A percentile compares a stretch with the other conserved stretches of the same genome.
These are phyloP conservation scores for Micromussa lordhowensis DNA, from an alignment of 92 coral and sea anemone species.

Conservation along the genomic window DNA sequence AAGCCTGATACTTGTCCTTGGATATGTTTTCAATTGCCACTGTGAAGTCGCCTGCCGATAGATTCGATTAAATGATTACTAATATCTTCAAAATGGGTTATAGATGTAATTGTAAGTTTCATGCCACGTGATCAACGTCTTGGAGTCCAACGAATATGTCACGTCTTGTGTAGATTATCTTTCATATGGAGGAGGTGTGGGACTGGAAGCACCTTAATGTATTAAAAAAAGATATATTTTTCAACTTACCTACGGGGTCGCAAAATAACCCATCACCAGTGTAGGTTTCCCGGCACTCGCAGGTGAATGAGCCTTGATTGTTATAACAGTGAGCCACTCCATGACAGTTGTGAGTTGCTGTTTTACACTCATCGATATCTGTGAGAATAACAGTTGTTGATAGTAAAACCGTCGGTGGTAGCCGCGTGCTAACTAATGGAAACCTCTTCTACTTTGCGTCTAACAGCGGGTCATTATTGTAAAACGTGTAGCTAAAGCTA, in stretches of 20 bases:
- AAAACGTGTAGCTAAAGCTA: no score
- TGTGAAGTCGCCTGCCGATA: conserved; percentile 13
- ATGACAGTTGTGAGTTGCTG: neutral
- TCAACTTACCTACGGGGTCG: conserved; percentile 5
- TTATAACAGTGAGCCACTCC: conserved; percentile 19
- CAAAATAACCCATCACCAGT: neutral
- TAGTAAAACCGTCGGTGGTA: no score
- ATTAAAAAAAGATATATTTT: neutral
- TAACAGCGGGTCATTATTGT: no score
- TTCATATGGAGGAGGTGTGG: no score
- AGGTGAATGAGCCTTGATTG: neutral
- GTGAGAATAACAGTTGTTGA: neutral
- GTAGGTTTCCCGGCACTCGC: neutral
- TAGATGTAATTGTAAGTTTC: neutral
- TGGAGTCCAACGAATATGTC: no score
- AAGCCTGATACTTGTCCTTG: conserved; percentile 15
- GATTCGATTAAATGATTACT: neutral
- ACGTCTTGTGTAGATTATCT: no score
- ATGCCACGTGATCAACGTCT: no score
- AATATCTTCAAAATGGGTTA: neutral
- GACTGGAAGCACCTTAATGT: no score
- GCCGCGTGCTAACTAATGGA: no score
- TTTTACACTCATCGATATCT: conserved; percentile 9
- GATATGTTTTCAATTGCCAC: conserved; percentile 7
- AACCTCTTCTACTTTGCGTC: no score